Evolutionary conservation across 2,888 invertebrate genomes (phyloP), one percentile per base, ranked within the genome.

Genomic region (Gastrophysa polygoni): DNA sequence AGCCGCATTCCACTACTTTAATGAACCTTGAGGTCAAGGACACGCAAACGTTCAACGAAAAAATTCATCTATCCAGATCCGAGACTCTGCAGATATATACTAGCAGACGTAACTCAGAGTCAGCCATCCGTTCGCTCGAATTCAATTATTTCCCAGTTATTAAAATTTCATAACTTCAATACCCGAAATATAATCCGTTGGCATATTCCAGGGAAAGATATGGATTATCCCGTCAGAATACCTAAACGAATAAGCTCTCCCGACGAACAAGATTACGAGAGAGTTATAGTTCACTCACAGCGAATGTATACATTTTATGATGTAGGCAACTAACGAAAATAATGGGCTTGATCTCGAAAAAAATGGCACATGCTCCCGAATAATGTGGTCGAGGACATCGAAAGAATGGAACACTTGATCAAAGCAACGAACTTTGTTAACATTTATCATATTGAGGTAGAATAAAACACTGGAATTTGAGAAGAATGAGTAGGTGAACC

Each of bases 161-260:
- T 43, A 55, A 57, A 57, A 57, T 55, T 61, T 61, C 50, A 62
- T 57, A 58, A 57, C 49, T 49, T 62, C 54, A 58, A 58, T 46
- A 49, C 43, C 20, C 18, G 47, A 34, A 58, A 50, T 52, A 58
- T 58, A 54, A 62, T 62, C 62, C 43, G 57, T 47, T 50, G 62
- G 54, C 58, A 32, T 38, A 38, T 58, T 62, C 55, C 48, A 55
- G 38, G 52, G 58, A 48, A 62, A 62, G 58, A 61, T 51, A 61
- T 38, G 58, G 62, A 62, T 62, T 62, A 62, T 55, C 62, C 54
- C 58, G 62, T 62, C 62, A 62, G 44, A 43, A 58, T 44, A 54
- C 58, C 49, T 54, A 62, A 62, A 62, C 62, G 58, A 62, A 62
- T 58, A 62, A 43, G 62, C 62, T 49, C 47, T 58, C 58, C 17